Evolutionary conservation across 2,113 vertebrate species (phyloP).

Genomic region (Lanius collurio): DNA sequence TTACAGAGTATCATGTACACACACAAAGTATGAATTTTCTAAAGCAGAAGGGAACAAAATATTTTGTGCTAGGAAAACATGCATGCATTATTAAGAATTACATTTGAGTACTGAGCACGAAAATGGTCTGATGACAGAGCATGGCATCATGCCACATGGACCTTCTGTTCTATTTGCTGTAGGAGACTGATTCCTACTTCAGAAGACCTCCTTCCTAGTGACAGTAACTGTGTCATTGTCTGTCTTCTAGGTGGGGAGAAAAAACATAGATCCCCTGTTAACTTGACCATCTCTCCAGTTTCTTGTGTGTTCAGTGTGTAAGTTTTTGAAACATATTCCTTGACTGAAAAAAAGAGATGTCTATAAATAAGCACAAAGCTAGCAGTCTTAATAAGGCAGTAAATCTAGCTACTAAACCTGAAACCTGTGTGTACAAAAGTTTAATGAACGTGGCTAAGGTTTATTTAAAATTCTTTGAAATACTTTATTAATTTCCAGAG

Average conservation of each 20-base stretch:
- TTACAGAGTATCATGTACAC: neutral
- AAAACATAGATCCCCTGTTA: neutral
- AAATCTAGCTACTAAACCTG: neutral
- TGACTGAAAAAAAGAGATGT: neutral
- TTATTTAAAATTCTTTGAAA: neutral
- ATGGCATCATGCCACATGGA: accelerated
- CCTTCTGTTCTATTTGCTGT: neutral
- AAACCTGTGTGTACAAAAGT: neutral
- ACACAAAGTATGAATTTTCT: neutral
- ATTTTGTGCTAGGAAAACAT: neutral
- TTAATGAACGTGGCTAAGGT: neutral
- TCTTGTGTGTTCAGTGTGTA: neutral
- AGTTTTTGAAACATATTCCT: neutral
- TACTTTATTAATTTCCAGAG: neutral
- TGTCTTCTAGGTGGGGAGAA: neutral
- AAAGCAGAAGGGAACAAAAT: neutral
- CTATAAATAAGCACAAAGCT: neutral
- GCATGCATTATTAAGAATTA: neutral
- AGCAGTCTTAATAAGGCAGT: neutral
- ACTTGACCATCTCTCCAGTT: neutral
- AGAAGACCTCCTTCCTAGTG: neutral
- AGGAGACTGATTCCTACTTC: accelerated
- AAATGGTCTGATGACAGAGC: neutral
- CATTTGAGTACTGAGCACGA: neutral
- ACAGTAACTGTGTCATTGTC: neutral